Evolutionary conservation across 2,797 vertebrate species (phyloP).

Genomic region (Macrochelys suwanniensis): DNA sequence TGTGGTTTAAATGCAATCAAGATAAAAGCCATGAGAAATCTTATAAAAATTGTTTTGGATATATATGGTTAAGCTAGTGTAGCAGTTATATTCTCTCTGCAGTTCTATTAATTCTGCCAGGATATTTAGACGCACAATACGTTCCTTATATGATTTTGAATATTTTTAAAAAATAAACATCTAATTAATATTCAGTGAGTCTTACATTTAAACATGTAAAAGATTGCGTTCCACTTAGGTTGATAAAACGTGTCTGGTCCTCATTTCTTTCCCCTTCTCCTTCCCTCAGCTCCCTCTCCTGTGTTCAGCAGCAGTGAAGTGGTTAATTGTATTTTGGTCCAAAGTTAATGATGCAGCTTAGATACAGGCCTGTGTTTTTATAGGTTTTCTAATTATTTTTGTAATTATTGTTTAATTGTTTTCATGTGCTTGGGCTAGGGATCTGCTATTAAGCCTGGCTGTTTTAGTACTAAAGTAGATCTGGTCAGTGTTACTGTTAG

Average conservation of each 20-base stretch:
- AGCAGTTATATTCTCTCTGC: background rate
- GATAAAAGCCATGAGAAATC: slow-evolving; percentile 6
- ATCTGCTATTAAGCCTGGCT: slow-evolving; percentile 61
- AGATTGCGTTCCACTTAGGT: background rate
- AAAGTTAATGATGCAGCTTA: slow-evolving; percentile 57
- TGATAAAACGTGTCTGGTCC: slow-evolving; percentile 5
- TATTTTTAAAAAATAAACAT: slow-evolving; percentile 25
- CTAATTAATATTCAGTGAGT: background rate
- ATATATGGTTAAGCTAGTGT: background rate
- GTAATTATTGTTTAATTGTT: slow-evolving; percentile 72
- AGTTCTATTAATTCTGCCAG: background rate
- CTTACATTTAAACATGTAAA: background rate
- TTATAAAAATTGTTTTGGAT: background rate
- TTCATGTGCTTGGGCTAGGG: slow-evolving; percentile 59
- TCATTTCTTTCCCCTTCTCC: background rate
- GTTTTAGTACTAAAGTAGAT: slow-evolving; percentile 50
- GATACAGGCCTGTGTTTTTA: slow-evolving; percentile 65
- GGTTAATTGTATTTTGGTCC: slow-evolving; percentile 55
- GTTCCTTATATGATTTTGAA: background rate
- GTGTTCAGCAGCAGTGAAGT: background rate
- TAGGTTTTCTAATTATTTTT: slow-evolving; percentile 66
- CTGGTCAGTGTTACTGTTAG: slow-evolving; percentile 48
- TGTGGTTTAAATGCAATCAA: slow-evolving; percentile 19
- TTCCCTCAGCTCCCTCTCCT: background rate
- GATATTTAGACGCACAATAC: background rate